phyloP scores from a whole-genome alignment of 64 coral and sea anemone genomes.

The Actinia tenebrosa region DNA sequence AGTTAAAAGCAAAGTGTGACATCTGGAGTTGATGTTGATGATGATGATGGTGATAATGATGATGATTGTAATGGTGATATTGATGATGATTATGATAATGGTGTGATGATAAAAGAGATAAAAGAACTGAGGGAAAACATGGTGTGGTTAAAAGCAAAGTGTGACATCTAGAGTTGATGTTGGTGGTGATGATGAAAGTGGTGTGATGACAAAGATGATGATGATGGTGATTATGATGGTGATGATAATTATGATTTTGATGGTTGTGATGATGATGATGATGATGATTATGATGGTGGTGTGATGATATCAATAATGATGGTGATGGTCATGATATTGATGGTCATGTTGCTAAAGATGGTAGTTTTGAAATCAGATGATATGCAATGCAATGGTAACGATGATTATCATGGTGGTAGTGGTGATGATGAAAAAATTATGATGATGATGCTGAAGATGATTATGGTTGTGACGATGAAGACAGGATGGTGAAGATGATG shows the following conservation, averaged over 20 bases:
- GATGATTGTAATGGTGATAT: neutral
- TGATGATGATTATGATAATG: neutral
- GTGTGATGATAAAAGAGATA: neutral
- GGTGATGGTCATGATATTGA: neutral
- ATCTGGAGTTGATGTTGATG: neutral
- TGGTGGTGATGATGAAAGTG: neutral
- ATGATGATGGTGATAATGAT: neutral
- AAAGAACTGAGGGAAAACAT: too few relatives aligned
- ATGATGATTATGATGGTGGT: neutral
- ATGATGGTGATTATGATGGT: neutral
- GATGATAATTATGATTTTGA: neutral
- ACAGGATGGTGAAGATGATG: neutral
- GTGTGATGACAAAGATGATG: neutral
- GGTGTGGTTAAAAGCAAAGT: too few relatives aligned
- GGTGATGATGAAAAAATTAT: neutral
- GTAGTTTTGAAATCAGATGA: neutral
- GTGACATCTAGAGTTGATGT: too few relatives aligned
- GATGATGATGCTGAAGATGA: neutral
- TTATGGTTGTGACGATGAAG: neutral
- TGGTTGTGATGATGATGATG: neutral
- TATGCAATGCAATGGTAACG: too few relatives aligned
- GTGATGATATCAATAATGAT: neutral
- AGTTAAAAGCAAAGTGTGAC: too few relatives aligned
- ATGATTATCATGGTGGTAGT: neutral
- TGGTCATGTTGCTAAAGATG: neutral